These are phyloP conservation scores for Tetragnatha montana DNA, from an alignment of 2,888 invertebrate genomes.

Conservation along the genomic window DNA sequence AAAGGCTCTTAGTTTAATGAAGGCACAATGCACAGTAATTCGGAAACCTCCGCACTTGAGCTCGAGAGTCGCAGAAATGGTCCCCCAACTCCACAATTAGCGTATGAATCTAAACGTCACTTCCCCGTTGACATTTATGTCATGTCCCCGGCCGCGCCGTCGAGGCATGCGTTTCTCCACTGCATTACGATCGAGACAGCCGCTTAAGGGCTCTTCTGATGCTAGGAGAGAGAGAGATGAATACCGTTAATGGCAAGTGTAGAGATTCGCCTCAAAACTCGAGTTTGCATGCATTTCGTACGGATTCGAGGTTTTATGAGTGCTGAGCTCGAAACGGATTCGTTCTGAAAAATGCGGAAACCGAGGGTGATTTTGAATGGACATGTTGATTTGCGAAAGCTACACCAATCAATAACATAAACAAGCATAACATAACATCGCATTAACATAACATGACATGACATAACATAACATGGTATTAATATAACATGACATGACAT, in stretches of 20 bases:
- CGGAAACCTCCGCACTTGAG: conserved; percentile 2
- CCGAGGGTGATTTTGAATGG: not conserved
- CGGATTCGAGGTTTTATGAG: not conserved
- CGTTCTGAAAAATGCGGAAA: conserved; percentile 1
- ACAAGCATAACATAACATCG: too few species aligned
- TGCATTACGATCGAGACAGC: conserved; percentile 25
- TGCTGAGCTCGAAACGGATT: not conserved
- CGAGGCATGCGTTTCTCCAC: conserved; percentile 13
- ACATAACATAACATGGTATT: too few species aligned
- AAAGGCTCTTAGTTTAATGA: conserved; percentile 33
- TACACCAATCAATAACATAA: too few species aligned
- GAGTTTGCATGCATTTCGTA: not conserved
- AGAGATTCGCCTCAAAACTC: conserved; percentile 10
- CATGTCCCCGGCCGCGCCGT: not conserved
- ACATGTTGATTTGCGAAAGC: too few species aligned
- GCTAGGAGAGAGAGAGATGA: too few species aligned
- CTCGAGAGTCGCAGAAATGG: conserved; percentile 22
- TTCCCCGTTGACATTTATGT: conserved; percentile 18
- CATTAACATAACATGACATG: too few species aligned
- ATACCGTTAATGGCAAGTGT: conserved; percentile 28
- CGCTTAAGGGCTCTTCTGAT: conserved; percentile 27
- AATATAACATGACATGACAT: too few species aligned
- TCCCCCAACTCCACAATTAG: conserved; percentile 45
- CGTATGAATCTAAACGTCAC: conserved; percentile 50
- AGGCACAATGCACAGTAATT: conserved; percentile 23